These are phyloP conservation scores for Megastigmus dorsalis DNA, from an alignment of 2,888 invertebrate species.

Conservation along the genomic window DNA sequence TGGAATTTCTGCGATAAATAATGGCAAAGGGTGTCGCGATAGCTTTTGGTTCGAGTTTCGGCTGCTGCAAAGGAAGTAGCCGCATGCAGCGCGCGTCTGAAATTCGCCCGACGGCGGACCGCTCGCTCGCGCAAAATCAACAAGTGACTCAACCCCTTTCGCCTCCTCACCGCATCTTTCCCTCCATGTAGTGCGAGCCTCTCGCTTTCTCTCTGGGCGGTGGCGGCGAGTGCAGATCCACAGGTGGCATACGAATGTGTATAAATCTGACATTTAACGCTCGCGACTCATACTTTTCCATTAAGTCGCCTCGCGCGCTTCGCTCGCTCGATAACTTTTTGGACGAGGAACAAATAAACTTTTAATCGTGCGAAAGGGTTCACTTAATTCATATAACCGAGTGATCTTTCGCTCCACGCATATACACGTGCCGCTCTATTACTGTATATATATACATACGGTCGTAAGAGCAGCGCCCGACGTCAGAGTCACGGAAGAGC, in stretches of 20 bases:
- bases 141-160: slow-evolving; percentile 20
- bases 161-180: too few relatives aligned
- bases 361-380: not conserved
- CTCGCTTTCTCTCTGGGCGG: not conserved
- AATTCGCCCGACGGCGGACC: too few relatives aligned
- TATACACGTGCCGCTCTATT: too few relatives aligned
- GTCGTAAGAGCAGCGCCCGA: not conserved
- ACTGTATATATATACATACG: not conserved
- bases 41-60: too few relatives aligned
- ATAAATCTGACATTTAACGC: slow-evolving; percentile 1
- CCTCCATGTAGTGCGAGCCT: not conserved
- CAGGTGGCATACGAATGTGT: slow-evolving; percentile 33
- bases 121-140: slow-evolving; percentile 17
- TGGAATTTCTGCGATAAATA: too few relatives aligned
- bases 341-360: not conserved
- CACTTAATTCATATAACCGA: too few relatives aligned
- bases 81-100: too few relatives aligned
- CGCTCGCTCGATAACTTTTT: not conserved
- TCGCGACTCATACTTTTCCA: too few relatives aligned
- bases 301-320: too few relatives aligned
- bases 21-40: too few relatives aligned
- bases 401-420: too few relatives aligned
- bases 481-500: not conserved
- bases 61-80: too few relatives aligned
- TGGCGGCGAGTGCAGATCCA: slow-evolving; percentile 5